These are phyloP conservation scores for Charina bottae DNA, from an alignment of 2,113 vertebrate species.

Conservation along the genomic window DNA sequence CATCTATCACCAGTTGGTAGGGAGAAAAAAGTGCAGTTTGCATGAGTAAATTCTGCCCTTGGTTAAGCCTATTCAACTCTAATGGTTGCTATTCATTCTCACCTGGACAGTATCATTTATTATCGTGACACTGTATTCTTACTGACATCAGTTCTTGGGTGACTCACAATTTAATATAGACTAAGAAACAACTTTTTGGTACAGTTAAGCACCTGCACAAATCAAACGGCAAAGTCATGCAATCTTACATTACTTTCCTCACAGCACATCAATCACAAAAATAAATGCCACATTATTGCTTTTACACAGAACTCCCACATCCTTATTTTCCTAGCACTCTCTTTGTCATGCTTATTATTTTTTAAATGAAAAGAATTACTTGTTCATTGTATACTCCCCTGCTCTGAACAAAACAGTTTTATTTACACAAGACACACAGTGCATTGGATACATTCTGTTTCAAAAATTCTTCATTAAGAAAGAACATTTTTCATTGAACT, in stretches of 20 bases:
- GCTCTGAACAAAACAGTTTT: slow-evolving; percentile 22
- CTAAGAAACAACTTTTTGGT: slow-evolving; percentile 32
- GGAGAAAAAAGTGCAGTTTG: neutral
- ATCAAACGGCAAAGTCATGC: slow-evolving; percentile 45
- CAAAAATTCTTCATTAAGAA: slow-evolving; percentile 36
- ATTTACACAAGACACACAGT: neutral
- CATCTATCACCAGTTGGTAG: slow-evolving; percentile 11
- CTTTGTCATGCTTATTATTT: slow-evolving; percentile 59
- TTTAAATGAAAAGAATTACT: slow-evolving; percentile 50
- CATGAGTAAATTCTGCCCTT: slow-evolving; percentile 16
- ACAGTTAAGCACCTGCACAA: slow-evolving; percentile 57
- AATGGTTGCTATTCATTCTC: slow-evolving; percentile 19
- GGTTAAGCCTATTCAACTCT: neutral
- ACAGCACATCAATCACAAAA: slow-evolving; percentile 61
- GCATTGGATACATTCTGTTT: slow-evolving; percentile 23
- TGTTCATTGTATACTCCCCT: slow-evolving; percentile 23
- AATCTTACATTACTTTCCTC: slow-evolving; percentile 24
- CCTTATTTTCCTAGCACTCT: slow-evolving; percentile 63
- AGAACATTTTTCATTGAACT: slow-evolving; percentile 44
- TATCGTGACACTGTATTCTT: slow-evolving; percentile 29
- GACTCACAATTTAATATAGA: slow-evolving; percentile 49
- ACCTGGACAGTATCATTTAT: slow-evolving; percentile 4
- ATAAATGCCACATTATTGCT: slow-evolving; percentile 62
- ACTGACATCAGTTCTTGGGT: slow-evolving; percentile 46
- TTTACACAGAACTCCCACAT: slow-evolving; percentile 67